phyloP scores from a whole-genome alignment of 2,888 invertebrate genomes.

The Phragmatobia fuliginosa region DNA sequence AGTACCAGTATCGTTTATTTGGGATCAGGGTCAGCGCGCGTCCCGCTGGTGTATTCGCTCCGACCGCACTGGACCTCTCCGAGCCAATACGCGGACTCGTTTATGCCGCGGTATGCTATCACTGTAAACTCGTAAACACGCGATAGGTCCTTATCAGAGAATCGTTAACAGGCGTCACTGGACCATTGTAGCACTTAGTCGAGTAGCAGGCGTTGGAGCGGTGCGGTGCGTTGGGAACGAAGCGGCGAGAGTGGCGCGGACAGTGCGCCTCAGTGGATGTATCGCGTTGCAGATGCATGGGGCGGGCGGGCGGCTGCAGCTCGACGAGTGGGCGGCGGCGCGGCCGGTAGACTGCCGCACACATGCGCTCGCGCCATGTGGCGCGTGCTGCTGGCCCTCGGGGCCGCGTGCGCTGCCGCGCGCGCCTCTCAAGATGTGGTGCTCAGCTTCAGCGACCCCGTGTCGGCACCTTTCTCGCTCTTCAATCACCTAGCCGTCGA shows the following conservation, averaged over 20 bases:
- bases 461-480: conserved; percentile 88
- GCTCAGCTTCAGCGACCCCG: conserved; percentile 88
- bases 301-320: conserved; percentile 71
- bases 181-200: conserved; percentile 59
- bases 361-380: conserved; percentile 85
- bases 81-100: conserved; percentile 73
- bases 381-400: conserved; percentile 87
- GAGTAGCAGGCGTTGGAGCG: conserved; percentile 72
- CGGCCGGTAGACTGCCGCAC: conserved; percentile 80
- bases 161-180: conserved; percentile 64
- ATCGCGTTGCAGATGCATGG: conserved; percentile 85
- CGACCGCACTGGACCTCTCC: conserved; percentile 85
- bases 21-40: conserved; percentile 75
- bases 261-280: conserved; percentile 81
- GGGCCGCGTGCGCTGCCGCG: conserved; percentile 85
- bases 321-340: conserved; percentile 72
- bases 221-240: conserved; percentile 83
- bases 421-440: conserved; percentile 89
- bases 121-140: conserved; percentile 49
- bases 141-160: conserved; percentile 61
- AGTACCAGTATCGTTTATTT: conserved; percentile 72
- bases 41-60: conserved; percentile 79
- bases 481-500: conserved; percentile 97
- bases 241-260: conserved; percentile 70
- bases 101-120: conserved; percentile 61